A percentile compares a stretch with the other conserved stretches of the same genome.
Evolutionary conservation across 2,113 vertebrate species (phyloP).

Genomic region (Castor canadensis): DNA sequence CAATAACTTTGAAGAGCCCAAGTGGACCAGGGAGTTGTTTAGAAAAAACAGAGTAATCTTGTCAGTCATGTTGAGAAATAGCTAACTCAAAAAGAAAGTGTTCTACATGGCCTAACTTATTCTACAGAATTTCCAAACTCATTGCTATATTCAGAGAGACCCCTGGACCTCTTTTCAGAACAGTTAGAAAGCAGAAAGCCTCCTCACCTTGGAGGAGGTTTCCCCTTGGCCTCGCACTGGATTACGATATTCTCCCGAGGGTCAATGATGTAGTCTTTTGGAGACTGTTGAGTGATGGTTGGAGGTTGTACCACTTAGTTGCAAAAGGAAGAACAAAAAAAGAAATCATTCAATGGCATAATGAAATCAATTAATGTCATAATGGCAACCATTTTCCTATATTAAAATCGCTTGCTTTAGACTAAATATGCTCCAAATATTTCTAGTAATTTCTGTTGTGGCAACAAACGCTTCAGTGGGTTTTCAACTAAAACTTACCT

Average conservation of each 20-base stretch:
- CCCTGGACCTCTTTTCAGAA: neutral
- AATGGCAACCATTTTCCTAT: slow-evolving; percentile 38
- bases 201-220: slow-evolving; percentile 94
- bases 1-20: neutral
- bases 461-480: neutral
- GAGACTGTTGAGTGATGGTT: slow-evolving; percentile 96
- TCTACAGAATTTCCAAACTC: neutral
- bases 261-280: slow-evolving; percentile 97
- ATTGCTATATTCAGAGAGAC: neutral
- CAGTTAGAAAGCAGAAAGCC: neutral
- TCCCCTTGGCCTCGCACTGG: slow-evolving; percentile 97
- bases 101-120: neutral
- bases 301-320: slow-evolving; percentile 95
- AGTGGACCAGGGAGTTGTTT: neutral
- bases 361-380: slow-evolving; percentile 66
- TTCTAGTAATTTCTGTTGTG: slow-evolving; percentile 20
- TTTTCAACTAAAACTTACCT: slow-evolving; percentile 21
- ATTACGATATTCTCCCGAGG: slow-evolving; percentile 96
- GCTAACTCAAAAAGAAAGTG: neutral
- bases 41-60: neutral
- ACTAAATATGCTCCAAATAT: slow-evolving; percentile 4
- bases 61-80: neutral
- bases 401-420: slow-evolving; percentile 55
- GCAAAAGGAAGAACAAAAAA: slow-evolving; percentile 75
- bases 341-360: slow-evolving; percentile 73